Conservation (phyloP, 2,113 vertebrate species). For the Picathartes gymnocephalus region DNA sequence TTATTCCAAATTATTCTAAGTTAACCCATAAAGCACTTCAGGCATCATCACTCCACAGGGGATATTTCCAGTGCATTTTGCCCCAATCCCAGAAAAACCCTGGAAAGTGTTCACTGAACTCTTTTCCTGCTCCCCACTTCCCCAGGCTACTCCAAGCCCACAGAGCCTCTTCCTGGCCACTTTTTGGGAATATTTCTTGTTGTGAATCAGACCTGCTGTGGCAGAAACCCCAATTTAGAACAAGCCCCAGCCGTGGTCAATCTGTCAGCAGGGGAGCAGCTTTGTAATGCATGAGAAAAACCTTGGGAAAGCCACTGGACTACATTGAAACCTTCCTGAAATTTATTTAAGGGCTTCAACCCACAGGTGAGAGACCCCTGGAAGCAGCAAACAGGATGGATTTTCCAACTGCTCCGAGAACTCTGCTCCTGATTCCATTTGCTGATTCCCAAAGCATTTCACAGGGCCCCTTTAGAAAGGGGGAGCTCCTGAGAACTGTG, state of each 20-base stretch:
- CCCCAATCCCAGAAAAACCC: not conserved
- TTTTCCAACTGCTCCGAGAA: not conserved
- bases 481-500: not conserved
- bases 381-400: not conserved
- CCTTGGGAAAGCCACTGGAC: not conserved
- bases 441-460: not conserved
- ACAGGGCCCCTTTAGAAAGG: not conserved
- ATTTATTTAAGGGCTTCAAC: not conserved
- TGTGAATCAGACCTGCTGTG: not conserved
- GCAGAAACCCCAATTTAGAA: not conserved
- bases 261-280: not conserved
- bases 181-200: not conserved
- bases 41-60: not conserved
- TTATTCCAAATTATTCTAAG: not conserved
- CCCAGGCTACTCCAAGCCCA: not conserved
- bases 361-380: not conserved
- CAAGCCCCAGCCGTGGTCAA: not conserved
- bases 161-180: not conserved
- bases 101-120: not conserved
- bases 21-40: not conserved
- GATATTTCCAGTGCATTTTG: fast-evolving
- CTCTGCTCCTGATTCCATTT: not conserved
- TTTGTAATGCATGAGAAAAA: not conserved
- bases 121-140: not conserved
- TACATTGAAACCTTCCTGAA: not conserved